A percentile compares a stretch with the other conserved stretches of the same genome.
phyloP scores from a whole-genome alignment of 2,888 invertebrate genomes.

The Invenusta paracnida region DNA sequence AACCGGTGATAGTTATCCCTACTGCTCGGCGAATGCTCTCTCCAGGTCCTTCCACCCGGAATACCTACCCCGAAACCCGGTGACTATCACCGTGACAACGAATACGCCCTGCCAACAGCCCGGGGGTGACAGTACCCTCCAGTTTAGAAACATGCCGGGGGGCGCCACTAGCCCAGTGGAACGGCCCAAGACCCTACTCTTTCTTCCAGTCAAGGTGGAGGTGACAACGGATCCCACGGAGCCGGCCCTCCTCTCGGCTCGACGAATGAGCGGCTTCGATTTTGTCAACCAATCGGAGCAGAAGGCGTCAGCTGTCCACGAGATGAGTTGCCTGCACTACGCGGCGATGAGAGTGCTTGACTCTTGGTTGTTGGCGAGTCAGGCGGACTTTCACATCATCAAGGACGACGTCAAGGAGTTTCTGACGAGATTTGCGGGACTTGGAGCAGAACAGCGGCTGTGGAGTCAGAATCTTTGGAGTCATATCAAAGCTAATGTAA shows the following conservation, averaged over 20 bases:
- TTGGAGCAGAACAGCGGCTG: slow-evolving; percentile 64
- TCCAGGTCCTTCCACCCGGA: not conserved
- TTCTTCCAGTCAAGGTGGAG: not conserved
- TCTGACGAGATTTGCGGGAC: slow-evolving; percentile 62
- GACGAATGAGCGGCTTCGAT: not conserved
- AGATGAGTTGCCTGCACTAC: slow-evolving; percentile 48
- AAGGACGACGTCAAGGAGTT: slow-evolving; percentile 64
- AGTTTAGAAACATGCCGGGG: not conserved
- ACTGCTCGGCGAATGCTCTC: not conserved
- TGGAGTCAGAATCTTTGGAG: slow-evolving; percentile 60
- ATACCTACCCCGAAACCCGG: not conserved
- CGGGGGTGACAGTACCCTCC: not conserved
- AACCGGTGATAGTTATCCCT: not conserved
- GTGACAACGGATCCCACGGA: not conserved
- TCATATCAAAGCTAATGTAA: slow-evolving; percentile 55
- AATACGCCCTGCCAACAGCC: not conserved
- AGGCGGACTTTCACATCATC: slow-evolving; percentile 55
- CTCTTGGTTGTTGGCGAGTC: slow-evolving; percentile 55
- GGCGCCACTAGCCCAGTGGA: not conserved
- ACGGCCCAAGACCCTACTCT: not conserved
- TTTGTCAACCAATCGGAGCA: not conserved
- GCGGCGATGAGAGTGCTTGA: slow-evolving; percentile 58
- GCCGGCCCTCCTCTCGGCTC: not conserved
- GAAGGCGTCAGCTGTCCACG: not conserved
- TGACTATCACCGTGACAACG: not conserved